Base-by-base conservation (phyloP, 2,888 invertebrate species). In the Polydesmus complanatus region DNA sequence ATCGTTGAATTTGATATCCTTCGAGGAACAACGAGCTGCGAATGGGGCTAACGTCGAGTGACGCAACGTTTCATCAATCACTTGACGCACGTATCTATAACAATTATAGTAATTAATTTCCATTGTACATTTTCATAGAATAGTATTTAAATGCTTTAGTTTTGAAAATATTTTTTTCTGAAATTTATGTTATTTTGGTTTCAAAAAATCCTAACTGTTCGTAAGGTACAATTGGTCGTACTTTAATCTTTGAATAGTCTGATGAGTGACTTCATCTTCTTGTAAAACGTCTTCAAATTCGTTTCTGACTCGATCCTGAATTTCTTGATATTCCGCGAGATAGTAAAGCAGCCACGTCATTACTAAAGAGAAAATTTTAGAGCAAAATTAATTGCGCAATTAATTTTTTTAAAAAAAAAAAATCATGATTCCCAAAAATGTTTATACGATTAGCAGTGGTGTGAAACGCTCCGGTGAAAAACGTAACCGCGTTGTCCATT, bases 61-160 rank as follows among this genome's bases (percentile, higher is more conserved):
- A 19, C 75, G 66, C 60, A 75, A 56, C 1, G 72, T 71, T 64
- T 75, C 75, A 62, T 75, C 69, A 19, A 73, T 60, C 18, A 74
- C 71, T 64, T 73, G 72, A n/a, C 67, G 64, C 27, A 72, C 59
- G 61, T 73, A 75, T 49, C 74, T 74, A 62, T 5, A 27, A 57
- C 55, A 50, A 22, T 19, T 58, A 51, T 55, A 58, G 18, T 21
- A 47, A 19, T 27, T 21, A 27, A 62, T 63, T 63, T 64, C 67
- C 54, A n/a, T n/a, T n/a, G n/a, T n/a, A n/a, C n/a, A n/a, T n/a
- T n/a, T n/a, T n/a, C n/a, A n/a, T n/a, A n/a, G n/a, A n/a, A n/a
- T n/a, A n/a, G n/a, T n/a, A n/a, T n/a, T 64, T 68, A 68, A 58
- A 64, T n/a, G 71, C 65, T 51, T 69, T 64, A 18, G 61, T 63